These are phyloP conservation scores for Sycophaga agraensis DNA, from an alignment of 1,140 invertebrate genomes.

Conservation along the genomic window DNA sequence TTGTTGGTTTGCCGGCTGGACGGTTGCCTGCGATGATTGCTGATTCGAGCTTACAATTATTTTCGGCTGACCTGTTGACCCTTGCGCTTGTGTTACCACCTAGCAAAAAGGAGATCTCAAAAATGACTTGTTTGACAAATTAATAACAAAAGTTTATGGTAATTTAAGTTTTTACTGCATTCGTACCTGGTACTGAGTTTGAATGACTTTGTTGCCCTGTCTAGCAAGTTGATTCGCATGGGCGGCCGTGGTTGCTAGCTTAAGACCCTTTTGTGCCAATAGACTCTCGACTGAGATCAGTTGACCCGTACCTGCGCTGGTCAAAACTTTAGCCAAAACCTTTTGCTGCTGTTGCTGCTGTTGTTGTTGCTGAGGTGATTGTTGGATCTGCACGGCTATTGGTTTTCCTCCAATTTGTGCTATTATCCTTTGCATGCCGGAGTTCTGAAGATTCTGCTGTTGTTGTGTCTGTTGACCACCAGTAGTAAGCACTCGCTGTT, in stretches of 20 bases:
- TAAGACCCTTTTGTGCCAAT: conserved; percentile 62
- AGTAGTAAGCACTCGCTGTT: conserved; percentile 35
- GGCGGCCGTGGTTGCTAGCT: conserved; percentile 47
- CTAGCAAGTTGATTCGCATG: conserved; percentile 49
- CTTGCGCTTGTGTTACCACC: conserved; percentile 53
- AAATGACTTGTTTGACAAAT: background rate
- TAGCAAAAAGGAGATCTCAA: conserved; percentile 15
- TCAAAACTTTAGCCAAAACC: conserved; percentile 63
- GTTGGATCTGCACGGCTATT: conserved; percentile 54
- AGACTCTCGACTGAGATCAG: conserved; percentile 70
- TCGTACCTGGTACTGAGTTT: conserved; percentile 53
- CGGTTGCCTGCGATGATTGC: conserved; percentile 31
- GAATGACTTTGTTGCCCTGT: conserved; percentile 53
- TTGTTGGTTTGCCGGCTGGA: conserved; percentile 39
- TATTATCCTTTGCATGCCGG: conserved; percentile 55
- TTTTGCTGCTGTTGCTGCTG: conserved; percentile 48
- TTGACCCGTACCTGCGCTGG: conserved; percentile 62
- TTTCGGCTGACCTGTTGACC: conserved; percentile 47
- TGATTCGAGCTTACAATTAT: conserved; percentile 48
- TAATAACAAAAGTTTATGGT: background rate
- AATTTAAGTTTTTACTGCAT: background rate
- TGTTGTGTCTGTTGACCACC: conserved; percentile 35
- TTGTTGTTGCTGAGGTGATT: conserved; percentile 46
- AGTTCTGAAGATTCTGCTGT: conserved; percentile 40
- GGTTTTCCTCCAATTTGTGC: conserved; percentile 57